Percentiles rank a stretch among this genome's conserved stretches.
Evolutionary conservation across 1,140 invertebrate species (phyloP).

Genomic region (Homalodisca vitripennis): DNA sequence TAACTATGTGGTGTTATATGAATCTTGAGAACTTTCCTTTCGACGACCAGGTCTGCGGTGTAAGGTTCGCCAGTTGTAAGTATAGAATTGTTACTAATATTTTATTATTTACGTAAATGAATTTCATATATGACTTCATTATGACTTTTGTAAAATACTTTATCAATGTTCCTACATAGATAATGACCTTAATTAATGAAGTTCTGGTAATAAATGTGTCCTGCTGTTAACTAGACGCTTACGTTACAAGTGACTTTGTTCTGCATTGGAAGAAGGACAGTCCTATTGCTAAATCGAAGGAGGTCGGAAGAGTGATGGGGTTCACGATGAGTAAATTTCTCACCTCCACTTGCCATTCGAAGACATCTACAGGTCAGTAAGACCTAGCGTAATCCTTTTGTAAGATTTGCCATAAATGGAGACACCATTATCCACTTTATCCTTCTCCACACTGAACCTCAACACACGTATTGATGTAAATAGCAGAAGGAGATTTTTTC

Average conservation of each 20-base stretch:
- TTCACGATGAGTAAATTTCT: not conserved
- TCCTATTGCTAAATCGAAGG: not conserved
- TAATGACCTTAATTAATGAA: not conserved
- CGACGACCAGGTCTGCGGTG: constrained; percentile 1
- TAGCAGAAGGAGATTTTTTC: too few relatives aligned
- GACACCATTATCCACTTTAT: not conserved
- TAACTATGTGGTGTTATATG: constrained; percentile 8
- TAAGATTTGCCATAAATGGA: not conserved
- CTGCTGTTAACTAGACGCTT: not conserved
- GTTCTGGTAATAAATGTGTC: not conserved
- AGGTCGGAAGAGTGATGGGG: not conserved
- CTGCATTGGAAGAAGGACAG: not conserved
- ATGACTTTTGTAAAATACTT: too few relatives aligned
- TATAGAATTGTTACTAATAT: not conserved
- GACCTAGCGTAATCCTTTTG: not conserved
- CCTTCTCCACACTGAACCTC: not conserved
- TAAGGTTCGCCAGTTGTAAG: not conserved
- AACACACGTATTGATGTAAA: not conserved
- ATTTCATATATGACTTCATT: not conserved
- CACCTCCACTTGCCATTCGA: not conserved
- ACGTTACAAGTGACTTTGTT: not conserved
- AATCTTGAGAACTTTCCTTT: constrained; percentile 7
- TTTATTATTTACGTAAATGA: not conserved
- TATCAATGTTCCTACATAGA: too few relatives aligned
- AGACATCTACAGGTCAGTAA: constrained; percentile 1